These are phyloP conservation scores for Aegotheles bennettii DNA, from an alignment of 2,113 vertebrate species.

Conservation along the genomic window DNA sequence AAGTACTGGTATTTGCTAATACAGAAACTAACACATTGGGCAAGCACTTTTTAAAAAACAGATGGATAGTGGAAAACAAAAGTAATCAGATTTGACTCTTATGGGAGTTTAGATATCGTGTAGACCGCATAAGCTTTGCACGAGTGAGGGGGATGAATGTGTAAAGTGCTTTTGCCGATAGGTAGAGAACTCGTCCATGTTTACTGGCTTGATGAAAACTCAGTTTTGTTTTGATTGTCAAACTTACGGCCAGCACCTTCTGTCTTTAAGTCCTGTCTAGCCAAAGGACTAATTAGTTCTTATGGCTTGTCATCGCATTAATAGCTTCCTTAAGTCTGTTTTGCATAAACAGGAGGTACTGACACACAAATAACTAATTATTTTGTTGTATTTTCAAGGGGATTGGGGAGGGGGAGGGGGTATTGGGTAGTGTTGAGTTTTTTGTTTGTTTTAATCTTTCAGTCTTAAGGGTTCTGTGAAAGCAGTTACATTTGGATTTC, in stretches of 20 bases:
- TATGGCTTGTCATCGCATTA: not conserved
- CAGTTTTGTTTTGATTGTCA: slow-evolving; percentile 40
- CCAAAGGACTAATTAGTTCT: not conserved
- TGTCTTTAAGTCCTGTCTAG: slow-evolving; percentile 8
- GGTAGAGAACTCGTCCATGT: not conserved
- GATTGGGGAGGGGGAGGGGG: too few relatives aligned
- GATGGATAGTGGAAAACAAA: slow-evolving; percentile 10
- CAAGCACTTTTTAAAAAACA: slow-evolving; percentile 38
- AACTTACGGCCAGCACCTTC: not conserved
- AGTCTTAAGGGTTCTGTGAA: not conserved
- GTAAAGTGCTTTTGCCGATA: not conserved
- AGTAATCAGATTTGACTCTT: not conserved
- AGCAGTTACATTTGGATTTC: not conserved
- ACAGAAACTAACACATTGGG: not conserved
- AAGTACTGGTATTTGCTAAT: not conserved
- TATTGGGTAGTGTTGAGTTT: not conserved
- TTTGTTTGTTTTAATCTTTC: not conserved
- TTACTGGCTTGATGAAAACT: not conserved
- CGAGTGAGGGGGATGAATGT: not conserved
- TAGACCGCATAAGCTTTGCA: not conserved
- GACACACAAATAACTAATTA: not conserved
- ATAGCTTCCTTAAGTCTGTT: not conserved
- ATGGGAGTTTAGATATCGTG: not conserved
- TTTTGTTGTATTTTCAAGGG: not conserved
- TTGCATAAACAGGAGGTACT: not conserved